Conservation (phyloP, 1,140 invertebrate species). For the fruit fly (Drosophila melanogaster) region DNA sequence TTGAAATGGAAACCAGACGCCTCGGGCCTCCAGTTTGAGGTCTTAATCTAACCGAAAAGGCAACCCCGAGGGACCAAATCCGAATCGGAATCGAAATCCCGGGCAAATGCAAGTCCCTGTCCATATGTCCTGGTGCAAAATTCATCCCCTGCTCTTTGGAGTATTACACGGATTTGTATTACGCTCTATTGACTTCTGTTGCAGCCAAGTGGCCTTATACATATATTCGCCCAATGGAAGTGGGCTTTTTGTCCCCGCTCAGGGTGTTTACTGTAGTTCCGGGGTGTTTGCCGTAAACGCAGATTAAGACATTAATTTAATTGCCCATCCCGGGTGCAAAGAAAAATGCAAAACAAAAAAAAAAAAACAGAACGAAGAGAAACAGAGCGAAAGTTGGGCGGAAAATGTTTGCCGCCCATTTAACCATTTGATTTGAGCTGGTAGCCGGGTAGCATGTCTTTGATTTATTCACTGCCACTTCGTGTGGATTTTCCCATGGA, state of each 20-base stretch:
- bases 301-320: constrained; percentile 84
- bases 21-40: constrained; percentile 61
- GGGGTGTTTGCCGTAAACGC: constrained; percentile 80
- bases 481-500: constrained; percentile 70
- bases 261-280: constrained; percentile 51
- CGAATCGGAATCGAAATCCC: constrained; percentile 15
- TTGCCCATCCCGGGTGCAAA: constrained; percentile 48
- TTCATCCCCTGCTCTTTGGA: constrained; percentile 9
- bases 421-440: constrained; percentile 59
- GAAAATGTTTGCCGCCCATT: constrained; percentile 37
- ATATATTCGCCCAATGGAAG: neutral
- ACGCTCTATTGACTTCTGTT: constrained; percentile 83
- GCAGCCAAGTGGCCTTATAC: constrained; percentile 63
- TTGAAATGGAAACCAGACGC: constrained; percentile 54
- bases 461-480: constrained; percentile 64
- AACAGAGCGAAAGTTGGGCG: constrained; percentile 12
- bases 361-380: too few species aligned
- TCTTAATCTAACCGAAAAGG: constrained; percentile 83
- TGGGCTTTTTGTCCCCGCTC: constrained; percentile 1
- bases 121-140: constrained; percentile 57
- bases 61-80: constrained; percentile 70
- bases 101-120: constrained; percentile 56
- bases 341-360: too few species aligned
- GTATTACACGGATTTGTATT: constrained; percentile 81
- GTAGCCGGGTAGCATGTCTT: constrained; percentile 16